These are phyloP conservation scores for Drosophila quinaria DNA, from an alignment of 2,888 invertebrate genomes.

Conservation along the genomic window DNA sequence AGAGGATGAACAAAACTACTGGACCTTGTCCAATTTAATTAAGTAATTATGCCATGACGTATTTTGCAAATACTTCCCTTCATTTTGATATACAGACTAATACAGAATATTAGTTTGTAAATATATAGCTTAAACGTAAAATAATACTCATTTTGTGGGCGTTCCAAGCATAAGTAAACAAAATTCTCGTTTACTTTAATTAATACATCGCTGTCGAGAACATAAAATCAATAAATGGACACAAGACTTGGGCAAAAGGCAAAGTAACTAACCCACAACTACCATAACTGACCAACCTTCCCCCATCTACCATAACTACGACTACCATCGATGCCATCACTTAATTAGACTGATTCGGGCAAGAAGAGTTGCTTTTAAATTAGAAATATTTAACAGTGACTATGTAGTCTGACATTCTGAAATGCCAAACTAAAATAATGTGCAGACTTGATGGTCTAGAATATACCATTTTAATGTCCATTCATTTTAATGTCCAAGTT, in stretches of 20 bases:
- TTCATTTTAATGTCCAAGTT: no score
- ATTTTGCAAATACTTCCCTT: conserved; percentile 12
- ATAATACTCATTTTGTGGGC: neutral
- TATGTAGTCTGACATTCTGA: conserved; percentile 7
- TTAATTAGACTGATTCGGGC: conserved; percentile 47
- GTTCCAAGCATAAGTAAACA: conserved; percentile 39
- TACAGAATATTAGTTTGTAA: neutral
- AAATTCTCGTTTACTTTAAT: conserved; percentile 55
- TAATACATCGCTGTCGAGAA: conserved; percentile 33
- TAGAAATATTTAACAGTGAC: conserved; percentile 30
- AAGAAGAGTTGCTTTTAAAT: conserved; percentile 1
- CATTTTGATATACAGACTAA: neutral
- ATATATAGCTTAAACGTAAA: neutral
- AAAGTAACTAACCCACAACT: conserved; percentile 8
- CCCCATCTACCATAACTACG: conserved; percentile 1
- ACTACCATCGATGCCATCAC: conserved; percentile 19
- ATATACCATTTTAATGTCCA: neutral
- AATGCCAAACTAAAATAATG: conserved; percentile 7
- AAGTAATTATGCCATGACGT: conserved; percentile 17
- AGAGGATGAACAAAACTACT: neutral
- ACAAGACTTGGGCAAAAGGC: neutral
- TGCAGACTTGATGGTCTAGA: neutral
- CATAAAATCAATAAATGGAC: conserved; percentile 50
- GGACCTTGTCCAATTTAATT: conserved; percentile 6
- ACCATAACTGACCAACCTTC: neutral